A percentile compares a stretch with the other conserved stretches of the same genome.
Evolutionary conservation across 2,888 invertebrate species (phyloP).

Genomic region (Drosophila setosimentum): DNA sequence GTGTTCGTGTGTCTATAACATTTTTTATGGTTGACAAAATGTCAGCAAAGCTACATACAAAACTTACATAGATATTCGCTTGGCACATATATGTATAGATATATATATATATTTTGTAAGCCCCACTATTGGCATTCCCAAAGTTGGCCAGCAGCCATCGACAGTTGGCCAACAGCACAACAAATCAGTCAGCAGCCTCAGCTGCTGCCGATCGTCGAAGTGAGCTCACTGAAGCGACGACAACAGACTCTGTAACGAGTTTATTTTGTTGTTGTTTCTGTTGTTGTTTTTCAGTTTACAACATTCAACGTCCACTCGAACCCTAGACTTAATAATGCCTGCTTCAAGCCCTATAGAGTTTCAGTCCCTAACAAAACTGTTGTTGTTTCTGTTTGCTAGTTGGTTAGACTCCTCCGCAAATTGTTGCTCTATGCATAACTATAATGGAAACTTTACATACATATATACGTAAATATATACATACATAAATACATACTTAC

Average conservation of each 20-base stretch:
- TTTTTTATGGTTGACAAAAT: conserved; percentile 71
- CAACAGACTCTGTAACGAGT: conserved; percentile 53
- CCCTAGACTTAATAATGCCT: conserved; percentile 2
- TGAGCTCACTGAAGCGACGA: conserved; percentile 62
- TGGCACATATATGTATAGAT: conserved; percentile 2
- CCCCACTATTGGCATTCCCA: conserved; percentile 47
- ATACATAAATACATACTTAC: not conserved
- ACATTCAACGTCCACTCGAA: conserved; percentile 27
- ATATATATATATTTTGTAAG: conserved; percentile 58
- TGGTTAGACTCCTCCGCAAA: conserved; percentile 47
- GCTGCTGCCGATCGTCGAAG: conserved; percentile 39
- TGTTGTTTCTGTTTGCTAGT: not conserved
- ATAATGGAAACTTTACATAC: conserved; percentile 1
- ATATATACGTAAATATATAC: not conserved
- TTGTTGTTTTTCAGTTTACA: conserved; percentile 14
- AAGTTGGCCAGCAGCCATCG: conserved; percentile 51
- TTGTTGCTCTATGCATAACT: conserved; percentile 5
- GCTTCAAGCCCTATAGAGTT: conserved; percentile 22
- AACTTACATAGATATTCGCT: not conserved
- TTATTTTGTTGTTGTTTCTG: conserved; percentile 25
- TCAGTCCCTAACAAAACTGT: conserved; percentile 9
- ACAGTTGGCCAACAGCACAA: conserved; percentile 56
- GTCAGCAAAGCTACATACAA: conserved; percentile 55
- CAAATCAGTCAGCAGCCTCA: conserved; percentile 71
- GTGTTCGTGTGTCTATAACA: conserved; percentile 37